Evolutionary conservation across 2,888 invertebrate species (phyloP).

Genomic region (Synergus umbraculus): DNA sequence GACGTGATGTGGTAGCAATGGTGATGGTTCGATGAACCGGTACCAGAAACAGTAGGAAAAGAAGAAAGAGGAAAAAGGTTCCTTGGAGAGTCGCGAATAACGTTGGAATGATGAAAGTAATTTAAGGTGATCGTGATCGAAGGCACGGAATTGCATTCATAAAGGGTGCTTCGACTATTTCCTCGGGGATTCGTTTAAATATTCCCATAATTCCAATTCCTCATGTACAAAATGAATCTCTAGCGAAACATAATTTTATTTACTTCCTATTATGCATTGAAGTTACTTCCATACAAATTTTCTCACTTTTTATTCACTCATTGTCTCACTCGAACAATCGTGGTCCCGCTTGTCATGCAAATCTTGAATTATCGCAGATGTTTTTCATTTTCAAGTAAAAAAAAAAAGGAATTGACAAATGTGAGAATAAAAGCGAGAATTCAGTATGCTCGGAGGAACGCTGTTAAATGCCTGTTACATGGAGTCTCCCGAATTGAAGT

Average conservation of each 20-base stretch:
- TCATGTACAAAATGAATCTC: neutral
- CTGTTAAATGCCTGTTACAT: slow-evolving; percentile 20
- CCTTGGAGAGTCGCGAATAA: slow-evolving; percentile 28
- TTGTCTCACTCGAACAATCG: slow-evolving; percentile 11
- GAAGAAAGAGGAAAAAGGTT: slow-evolving; percentile 27
- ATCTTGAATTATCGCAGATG: slow-evolving; percentile 21
- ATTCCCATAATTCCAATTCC: slow-evolving; percentile 19
- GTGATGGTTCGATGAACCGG: slow-evolving; percentile 13
- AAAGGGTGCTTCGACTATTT: neutral
- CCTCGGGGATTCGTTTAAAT: slow-evolving; percentile 35
- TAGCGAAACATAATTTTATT: slow-evolving; percentile 27
- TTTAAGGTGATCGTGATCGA: slow-evolving; percentile 38
- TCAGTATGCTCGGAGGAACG: slow-evolving; percentile 1
- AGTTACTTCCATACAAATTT: neutral
- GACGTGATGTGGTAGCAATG: neutral
- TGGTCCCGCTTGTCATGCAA: neutral
- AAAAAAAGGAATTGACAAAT: neutral
- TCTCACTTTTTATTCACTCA: neutral
- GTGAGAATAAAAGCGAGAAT: slow-evolving; percentile 5
- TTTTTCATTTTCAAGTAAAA: neutral
- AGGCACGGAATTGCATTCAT: slow-evolving; percentile 13
- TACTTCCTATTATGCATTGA: slow-evolving; percentile 23
- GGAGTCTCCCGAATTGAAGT: slow-evolving; percentile 21
- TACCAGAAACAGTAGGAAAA: slow-evolving; percentile 1
- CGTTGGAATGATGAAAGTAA: slow-evolving; percentile 33